These are phyloP conservation scores for Miichthys miiuy DNA, from an alignment of 2,797 vertebrate species.

Conservation along the genomic window DNA sequence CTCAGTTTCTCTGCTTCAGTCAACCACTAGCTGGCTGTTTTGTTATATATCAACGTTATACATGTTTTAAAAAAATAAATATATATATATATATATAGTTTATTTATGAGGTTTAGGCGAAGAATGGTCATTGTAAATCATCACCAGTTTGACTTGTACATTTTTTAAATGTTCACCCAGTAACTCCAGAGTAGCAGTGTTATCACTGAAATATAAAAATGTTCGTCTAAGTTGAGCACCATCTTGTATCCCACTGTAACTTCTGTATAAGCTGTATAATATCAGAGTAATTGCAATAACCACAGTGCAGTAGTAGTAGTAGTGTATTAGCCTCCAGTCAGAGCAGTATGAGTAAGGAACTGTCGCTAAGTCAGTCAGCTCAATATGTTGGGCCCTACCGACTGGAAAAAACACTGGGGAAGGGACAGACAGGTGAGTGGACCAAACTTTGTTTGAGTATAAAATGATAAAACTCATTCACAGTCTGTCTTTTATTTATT, in stretches of 20 bases:
- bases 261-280: constrained; percentile 58
- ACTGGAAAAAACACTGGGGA: constrained; percentile 95
- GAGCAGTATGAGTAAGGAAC: constrained; percentile 90
- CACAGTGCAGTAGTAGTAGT: constrained; percentile 53
- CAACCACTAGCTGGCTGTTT: constrained; percentile 39
- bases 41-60: constrained; percentile 38
- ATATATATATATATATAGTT: constrained; percentile 16
- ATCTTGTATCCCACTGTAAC: constrained; percentile 46
- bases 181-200: constrained; percentile 50
- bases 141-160: constrained; percentile 26
- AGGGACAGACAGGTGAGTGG: constrained; percentile 93
- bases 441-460: neutral
- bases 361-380: constrained; percentile 88
- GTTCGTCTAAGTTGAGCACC: constrained; percentile 31
- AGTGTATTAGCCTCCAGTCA: constrained; percentile 64
- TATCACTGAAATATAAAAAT: constrained; percentile 29
- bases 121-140: constrained; percentile 40
- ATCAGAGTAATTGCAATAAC: constrained; percentile 73
- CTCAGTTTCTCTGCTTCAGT: constrained; percentile 47
- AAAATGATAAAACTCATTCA: neutral
- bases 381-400: constrained; percentile 96
- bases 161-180: constrained; percentile 39
- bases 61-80: constrained; percentile 27
- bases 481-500: no score
- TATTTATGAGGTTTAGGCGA: constrained; percentile 15